These are phyloP conservation scores for Rousettus leschenaultii DNA, from an alignment of 2,113 vertebrate genomes.

Conservation along the genomic window DNA sequence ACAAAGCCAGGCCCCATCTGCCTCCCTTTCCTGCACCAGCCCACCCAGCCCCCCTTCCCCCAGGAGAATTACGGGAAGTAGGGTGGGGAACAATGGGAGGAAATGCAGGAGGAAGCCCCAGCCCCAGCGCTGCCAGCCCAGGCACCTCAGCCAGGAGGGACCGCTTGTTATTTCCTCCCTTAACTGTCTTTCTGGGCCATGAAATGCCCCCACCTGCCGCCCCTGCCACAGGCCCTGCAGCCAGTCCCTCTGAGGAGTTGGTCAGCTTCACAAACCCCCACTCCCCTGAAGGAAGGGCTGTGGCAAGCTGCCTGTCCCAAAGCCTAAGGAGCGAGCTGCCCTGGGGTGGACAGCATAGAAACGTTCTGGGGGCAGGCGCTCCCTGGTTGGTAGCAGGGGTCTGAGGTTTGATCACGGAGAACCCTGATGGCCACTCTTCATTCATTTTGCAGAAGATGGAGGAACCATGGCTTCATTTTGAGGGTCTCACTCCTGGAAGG, in stretches of 20 bases:
- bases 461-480: background rate
- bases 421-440: background rate
- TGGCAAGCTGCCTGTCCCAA: background rate
- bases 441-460: background rate
- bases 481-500: rapidly evolving
- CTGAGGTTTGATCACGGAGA: background rate
- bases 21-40: background rate
- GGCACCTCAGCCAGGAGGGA: background rate
- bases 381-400: background rate
- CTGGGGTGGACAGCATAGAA: background rate
- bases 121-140: constrained; percentile 29
- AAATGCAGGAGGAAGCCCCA: constrained; percentile 44
- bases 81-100: constrained; percentile 65
- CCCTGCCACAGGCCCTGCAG: background rate
- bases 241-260: background rate
- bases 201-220: background rate
- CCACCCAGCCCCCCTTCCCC: background rate
- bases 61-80: constrained; percentile 63
- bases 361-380: background rate
- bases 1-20: background rate
- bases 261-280: background rate
- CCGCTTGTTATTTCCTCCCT: constrained; percentile 52
- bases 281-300: background rate
- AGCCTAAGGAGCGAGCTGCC: background rate
- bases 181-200: background rate